These are phyloP conservation scores for Aramus guarauna DNA, from an alignment of 2,113 vertebrate species.

Conservation along the genomic window DNA sequence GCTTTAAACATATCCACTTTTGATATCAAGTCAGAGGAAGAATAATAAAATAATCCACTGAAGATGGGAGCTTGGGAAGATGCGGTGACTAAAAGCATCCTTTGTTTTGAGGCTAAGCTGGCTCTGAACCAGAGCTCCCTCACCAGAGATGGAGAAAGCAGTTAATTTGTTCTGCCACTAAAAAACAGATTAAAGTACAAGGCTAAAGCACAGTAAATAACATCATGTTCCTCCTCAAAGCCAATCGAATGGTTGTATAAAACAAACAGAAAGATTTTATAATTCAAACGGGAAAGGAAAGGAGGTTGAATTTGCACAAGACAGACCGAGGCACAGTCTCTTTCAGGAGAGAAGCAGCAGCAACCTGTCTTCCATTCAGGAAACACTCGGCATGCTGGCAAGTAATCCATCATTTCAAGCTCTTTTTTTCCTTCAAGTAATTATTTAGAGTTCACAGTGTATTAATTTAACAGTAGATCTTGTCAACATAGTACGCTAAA, in stretches of 20 bases:
- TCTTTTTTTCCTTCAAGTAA: constrained; percentile 7
- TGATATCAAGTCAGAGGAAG: constrained; percentile 12
- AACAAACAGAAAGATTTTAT: constrained; percentile 41
- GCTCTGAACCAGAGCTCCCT: constrained; percentile 11
- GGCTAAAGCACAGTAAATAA: constrained; percentile 32
- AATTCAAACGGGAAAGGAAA: constrained; percentile 2
- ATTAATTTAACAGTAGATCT: constrained; percentile 25
- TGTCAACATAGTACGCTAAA: background rate
- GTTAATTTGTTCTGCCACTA: constrained; percentile 57
- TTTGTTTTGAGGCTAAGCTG: constrained; percentile 19
- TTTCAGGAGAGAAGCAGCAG: background rate
- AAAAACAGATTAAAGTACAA: constrained; percentile 49
- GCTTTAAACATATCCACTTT: background rate
- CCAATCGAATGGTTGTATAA: background rate
- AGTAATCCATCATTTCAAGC: background rate
- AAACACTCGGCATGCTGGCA: background rate
- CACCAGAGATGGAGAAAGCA: constrained; percentile 8
- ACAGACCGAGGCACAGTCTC: background rate
- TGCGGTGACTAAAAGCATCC: background rate
- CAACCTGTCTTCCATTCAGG: background rate
- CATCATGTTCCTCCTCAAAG: constrained; percentile 12
- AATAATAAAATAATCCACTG: constrained; percentile 44
- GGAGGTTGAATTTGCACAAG: background rate
- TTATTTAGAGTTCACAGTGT: constrained; percentile 47
- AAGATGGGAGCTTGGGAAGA: constrained; percentile 1